A percentile compares a stretch with the other conserved stretches of the same genome.
phyloP scores from a whole-genome alignment of 2,888 invertebrate species.

The Phlogophora meticulosa region DNA sequence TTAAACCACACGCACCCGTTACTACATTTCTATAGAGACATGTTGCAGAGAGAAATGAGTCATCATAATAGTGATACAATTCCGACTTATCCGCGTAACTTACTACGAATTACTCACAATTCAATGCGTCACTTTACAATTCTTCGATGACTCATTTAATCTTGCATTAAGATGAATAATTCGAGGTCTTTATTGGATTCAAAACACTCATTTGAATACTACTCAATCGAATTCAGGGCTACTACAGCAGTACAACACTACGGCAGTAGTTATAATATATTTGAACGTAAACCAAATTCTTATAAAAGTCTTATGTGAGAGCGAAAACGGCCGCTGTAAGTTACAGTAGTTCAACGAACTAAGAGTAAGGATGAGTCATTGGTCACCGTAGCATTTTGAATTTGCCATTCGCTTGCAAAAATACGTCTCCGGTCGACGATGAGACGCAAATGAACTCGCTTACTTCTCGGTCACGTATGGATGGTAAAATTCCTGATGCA shows the following conservation, averaged over 20 bases:
- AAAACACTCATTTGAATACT: slow-evolving; percentile 44
- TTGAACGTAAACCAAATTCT: slow-evolving; percentile 17
- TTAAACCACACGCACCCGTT: slow-evolving; percentile 67
- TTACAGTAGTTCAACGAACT: slow-evolving; percentile 85
- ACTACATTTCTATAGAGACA: slow-evolving; percentile 50
- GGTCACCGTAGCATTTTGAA: slow-evolving; percentile 75
- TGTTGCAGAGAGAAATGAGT: slow-evolving; percentile 72
- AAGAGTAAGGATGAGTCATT: slow-evolving; percentile 81
- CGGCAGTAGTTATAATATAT: slow-evolving; percentile 9
- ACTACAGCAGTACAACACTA: slow-evolving; percentile 10
- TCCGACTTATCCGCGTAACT: slow-evolving; percentile 62
- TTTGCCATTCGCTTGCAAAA: slow-evolving; percentile 66
- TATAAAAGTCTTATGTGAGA: slow-evolving; percentile 18
- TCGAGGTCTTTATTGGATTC: slow-evolving; percentile 60
- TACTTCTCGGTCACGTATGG: slow-evolving; percentile 72
- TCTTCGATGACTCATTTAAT: slow-evolving; percentile 77
- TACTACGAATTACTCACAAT: slow-evolving; percentile 74
- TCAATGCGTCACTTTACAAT: slow-evolving; percentile 79
- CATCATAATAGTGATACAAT: slow-evolving; percentile 72
- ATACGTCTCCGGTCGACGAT: slow-evolving; percentile 57
- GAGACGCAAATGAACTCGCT: slow-evolving; percentile 71
- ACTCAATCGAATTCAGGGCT: slow-evolving; percentile 31
- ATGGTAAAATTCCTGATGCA: slow-evolving; percentile 70
- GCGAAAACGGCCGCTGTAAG: slow-evolving; percentile 78
- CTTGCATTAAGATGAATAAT: slow-evolving; percentile 73